Evolutionary conservation across 2,113 vertebrate species (phyloP), one percentile per base, ranked within the genome.

Genomic region (Scartelaos histophorus): DNA sequence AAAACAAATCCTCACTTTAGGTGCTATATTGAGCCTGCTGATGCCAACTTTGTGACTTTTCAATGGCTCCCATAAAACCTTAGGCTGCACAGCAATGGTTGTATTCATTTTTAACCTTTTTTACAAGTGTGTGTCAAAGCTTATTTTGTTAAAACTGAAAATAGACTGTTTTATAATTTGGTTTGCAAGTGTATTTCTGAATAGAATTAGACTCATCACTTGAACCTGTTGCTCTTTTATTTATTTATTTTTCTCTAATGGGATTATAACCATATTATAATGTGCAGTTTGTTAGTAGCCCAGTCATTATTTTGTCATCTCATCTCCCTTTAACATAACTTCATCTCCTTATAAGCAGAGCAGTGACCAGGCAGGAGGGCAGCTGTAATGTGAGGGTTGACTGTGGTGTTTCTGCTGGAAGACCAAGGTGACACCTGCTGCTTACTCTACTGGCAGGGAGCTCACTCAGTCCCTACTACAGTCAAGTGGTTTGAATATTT

Each of bases 341-440:
- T 43, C 38, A 4, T 51, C 3, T 49, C 13, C 47, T 47, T 7
- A 54, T 29, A 29, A 61, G 25, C 25, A 7, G 5, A 5, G 35
- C 62, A 45, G 29, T 29, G 2, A 29, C 29, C 4, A 29, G n/a
- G 34, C 25, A 66, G n/a, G 19, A 9, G 60, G 6, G 11, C 21
- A 45, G 10, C 10, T 62, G 15, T 57, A 70, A 38, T 71, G 76
- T 76, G 53, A 25, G 70, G 35, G 0, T 43, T 47, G 34, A n/a
- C 38, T 34, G 21, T 68, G 22, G 49, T 75, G 56, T 15, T 2
- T 13, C 61, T 54, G 38, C 5, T 13, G 57, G 69, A 35, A 75
- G 66, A 45, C 66, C 51, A 16, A 21, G 78, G 73, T 67, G 71
- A 11, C 73, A 69, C 70, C 75, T 75, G 79, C 74, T 80, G 75